Evolutionary conservation across 2,113 vertebrate genomes (phyloP).

Genomic region (Pantherophis guttatus): DNA sequence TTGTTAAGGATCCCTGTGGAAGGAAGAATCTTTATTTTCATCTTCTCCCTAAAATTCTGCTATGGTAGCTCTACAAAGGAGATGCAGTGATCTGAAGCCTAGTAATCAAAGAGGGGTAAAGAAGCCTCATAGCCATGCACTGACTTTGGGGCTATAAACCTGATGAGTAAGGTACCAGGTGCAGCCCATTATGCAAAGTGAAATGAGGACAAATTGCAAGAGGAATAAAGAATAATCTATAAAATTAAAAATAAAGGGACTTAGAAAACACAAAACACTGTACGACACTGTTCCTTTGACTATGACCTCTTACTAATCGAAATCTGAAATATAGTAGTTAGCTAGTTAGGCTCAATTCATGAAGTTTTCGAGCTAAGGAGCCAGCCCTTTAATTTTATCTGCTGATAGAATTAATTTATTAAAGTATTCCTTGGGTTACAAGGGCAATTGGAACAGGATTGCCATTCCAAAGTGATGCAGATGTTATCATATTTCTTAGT

Average conservation of each 20-base stretch:
- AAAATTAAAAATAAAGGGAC: neutral
- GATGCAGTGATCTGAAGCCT: neutral
- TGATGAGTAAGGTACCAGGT: neutral
- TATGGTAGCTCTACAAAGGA: neutral
- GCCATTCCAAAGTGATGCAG: neutral
- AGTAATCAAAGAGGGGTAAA: neutral
- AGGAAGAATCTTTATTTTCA: neutral
- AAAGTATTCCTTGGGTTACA: neutral
- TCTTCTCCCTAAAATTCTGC: neutral
- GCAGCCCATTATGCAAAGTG: neutral
- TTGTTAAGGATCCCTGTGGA: neutral
- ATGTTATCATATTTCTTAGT: neutral
- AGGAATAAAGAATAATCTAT: neutral
- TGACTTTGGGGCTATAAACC: neutral
- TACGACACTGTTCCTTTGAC: neutral
- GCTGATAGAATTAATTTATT: neutral
- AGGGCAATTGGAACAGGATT: neutral
- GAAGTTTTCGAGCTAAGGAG: neutral
- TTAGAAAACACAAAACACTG: neutral
- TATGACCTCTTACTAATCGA: neutral
- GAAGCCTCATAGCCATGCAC: neutral
- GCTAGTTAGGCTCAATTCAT: neutral
- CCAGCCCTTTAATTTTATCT: neutral
- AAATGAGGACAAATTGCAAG: neutral
- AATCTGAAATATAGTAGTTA: neutral